Evolutionary conservation across 2,888 invertebrate species (phyloP).

Genomic region (Leptinotarsa rubiginosa): DNA sequence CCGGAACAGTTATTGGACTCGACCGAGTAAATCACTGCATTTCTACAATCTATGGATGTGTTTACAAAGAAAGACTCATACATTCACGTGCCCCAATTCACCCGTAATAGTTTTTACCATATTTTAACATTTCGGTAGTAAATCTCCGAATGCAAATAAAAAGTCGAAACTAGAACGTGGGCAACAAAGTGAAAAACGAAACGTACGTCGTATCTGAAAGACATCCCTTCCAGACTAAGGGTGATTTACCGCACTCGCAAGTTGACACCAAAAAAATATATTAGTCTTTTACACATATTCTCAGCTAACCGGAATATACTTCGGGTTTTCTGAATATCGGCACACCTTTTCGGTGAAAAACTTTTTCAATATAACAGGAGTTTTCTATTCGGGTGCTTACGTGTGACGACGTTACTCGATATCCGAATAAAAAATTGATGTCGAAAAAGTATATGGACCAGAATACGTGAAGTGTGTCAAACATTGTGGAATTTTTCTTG

Average conservation of each 20-base stretch:
- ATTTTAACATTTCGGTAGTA: slow-evolving; percentile 32
- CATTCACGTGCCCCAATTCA: slow-evolving; percentile 14
- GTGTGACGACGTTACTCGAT: slow-evolving; percentile 24
- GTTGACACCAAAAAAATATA: slow-evolving; percentile 49
- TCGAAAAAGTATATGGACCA: background rate
- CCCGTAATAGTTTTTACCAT: slow-evolving; percentile 11
- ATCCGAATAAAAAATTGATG: slow-evolving; percentile 15
- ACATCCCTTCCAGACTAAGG: slow-evolving; percentile 37
- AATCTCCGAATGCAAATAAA: slow-evolving; percentile 39
- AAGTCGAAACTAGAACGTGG: slow-evolving; percentile 29
- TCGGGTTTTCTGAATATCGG: slow-evolving; percentile 26
- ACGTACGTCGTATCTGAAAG: slow-evolving; percentile 39
- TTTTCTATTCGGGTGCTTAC: slow-evolving; percentile 25
- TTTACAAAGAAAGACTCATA: slow-evolving; percentile 12
- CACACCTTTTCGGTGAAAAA: slow-evolving; percentile 28
- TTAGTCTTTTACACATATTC: slow-evolving; percentile 43
- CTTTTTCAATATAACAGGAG: slow-evolving; percentile 40
- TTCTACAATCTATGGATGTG: slow-evolving; percentile 5
- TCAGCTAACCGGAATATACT: slow-evolving; percentile 38
- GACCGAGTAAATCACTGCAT: background rate
- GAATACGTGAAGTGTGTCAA: background rate
- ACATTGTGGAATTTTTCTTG: background rate
- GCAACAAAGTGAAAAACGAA: slow-evolving; percentile 34
- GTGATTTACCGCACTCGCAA: slow-evolving; percentile 43
- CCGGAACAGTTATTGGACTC: background rate